phyloP scores from a whole-genome alignment of 2,888 invertebrate genomes.

The Ennomos erosarius region DNA sequence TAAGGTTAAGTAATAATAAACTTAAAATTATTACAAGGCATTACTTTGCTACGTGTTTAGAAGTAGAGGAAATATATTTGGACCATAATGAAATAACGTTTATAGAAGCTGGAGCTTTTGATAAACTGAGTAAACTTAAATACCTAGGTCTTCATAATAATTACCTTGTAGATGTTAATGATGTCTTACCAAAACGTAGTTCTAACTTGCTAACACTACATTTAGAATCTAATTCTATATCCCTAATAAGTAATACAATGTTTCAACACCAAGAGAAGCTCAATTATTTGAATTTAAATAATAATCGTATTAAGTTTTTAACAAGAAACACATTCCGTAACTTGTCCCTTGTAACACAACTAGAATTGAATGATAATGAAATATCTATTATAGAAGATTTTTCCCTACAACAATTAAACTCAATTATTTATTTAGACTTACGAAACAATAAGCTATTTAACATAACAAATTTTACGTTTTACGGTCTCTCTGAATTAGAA shows the following conservation, averaged over 20 bases:
- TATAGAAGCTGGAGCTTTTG: conserved; percentile 92
- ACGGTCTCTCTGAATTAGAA: conserved; percentile 90
- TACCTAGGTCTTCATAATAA: conserved; percentile 95
- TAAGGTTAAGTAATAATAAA: conserved; percentile 93
- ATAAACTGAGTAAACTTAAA: conserved; percentile 89
- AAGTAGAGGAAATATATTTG: conserved; percentile 92
- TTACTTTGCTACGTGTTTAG: conserved; percentile 91
- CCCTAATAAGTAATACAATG: conserved; percentile 90
- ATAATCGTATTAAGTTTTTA: conserved; percentile 90
- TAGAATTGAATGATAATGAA: conserved; percentile 92
- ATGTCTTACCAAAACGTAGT: conserved; percentile 90
- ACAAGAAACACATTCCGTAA: conserved; percentile 90
- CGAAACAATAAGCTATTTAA: conserved; percentile 90
- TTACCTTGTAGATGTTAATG: conserved; percentile 89
- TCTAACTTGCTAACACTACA: conserved; percentile 91
- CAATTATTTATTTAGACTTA: conserved; percentile 91
- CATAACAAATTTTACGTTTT: conserved; percentile 90
- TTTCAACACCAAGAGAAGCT: conserved; percentile 92
- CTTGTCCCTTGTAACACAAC: conserved; percentile 88
- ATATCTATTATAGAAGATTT: conserved; percentile 92
- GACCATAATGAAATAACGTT: conserved; percentile 93
- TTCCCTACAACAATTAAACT: conserved; percentile 91
- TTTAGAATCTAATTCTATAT: conserved; percentile 91
- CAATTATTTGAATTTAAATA: conserved; percentile 92
- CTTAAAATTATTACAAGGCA: conserved; percentile 89